A percentile compares a stretch with the other conserved stretches of the same genome.
phyloP scores from a whole-genome alignment of 2,888 invertebrate species.

The Stenichneumon culpator region DNA sequence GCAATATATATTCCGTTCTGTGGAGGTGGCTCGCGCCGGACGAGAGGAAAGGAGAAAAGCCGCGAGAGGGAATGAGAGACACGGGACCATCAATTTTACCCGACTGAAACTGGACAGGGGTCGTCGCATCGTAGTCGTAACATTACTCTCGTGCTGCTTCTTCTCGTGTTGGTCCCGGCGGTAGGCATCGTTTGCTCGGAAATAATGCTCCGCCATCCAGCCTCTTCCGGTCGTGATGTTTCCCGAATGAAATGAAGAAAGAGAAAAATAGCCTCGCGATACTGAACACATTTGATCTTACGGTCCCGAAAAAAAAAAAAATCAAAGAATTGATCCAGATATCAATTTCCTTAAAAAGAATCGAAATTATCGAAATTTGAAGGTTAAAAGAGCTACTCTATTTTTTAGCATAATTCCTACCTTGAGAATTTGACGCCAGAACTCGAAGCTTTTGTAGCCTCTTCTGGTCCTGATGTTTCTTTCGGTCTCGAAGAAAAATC shows the following conservation, averaged over 20 bases:
- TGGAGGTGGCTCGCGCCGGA: conserved; percentile 1
- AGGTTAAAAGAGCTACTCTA: background rate
- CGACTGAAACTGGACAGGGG: conserved; percentile 22
- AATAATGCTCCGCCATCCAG: conserved; percentile 3
- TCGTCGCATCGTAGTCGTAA: conserved; percentile 41
- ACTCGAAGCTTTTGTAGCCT: background rate
- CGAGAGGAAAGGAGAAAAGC: conserved; percentile 14
- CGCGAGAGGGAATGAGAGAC: conserved; percentile 34
- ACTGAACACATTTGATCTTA: background rate
- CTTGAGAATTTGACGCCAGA: background rate
- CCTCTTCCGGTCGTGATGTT: conserved; percentile 3
- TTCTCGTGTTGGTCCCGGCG: background rate
- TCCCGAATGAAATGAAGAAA: background rate
- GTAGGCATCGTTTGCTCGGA: conserved; percentile 7
- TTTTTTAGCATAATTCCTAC: background rate
- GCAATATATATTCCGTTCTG: conserved; percentile 44
- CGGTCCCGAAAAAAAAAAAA: background rate
- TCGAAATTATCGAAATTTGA: background rate
- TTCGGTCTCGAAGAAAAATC: no score
- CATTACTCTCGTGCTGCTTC: conserved; percentile 35
- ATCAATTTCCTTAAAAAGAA: background rate
- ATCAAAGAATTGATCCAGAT: background rate
- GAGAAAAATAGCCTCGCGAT: background rate
- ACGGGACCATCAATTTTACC: conserved; percentile 55
- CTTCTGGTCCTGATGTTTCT: no score